Base-by-base conservation (phyloP, 2,113 vertebrate genomes). In the Crotalus horridus region DNA sequence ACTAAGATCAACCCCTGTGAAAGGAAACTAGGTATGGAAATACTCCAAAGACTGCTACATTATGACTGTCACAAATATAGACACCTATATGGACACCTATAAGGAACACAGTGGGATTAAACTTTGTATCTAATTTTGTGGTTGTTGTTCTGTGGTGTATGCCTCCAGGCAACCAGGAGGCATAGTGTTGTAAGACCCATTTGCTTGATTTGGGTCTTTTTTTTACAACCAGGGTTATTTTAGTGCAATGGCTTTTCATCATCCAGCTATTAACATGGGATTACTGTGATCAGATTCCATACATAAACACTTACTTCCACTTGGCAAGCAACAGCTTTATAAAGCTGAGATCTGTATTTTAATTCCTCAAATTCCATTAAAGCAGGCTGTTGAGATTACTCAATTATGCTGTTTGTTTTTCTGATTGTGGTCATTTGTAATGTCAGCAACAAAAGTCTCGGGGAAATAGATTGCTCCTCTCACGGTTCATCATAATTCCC, bases 301-400 rank as follows among this genome's bases (percentile, higher is more conserved):
- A 92, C 94, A 93, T 90, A 97, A 96, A 96, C 92, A 92, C 89
- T 95, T 92, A 24, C 89, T 0, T 0, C n/a, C 53, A 89, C 88
- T 93, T 33, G 92, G 95, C 94, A 96, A 96, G 95, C 95, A 96
- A 96, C 96, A 95, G 94, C 94, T 93, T 91, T 94, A 93, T 94
- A 96, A 97, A 93, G 86, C 94, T 51, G 12, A 51, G 26, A 90
- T 94, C 90, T 85, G 53, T 88, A 90, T 94, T 96, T 96, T 96
- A 96, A 96, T 96, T 96, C 96, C 92, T 96, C 85, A 93, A 94
- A 96, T 96, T 94, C 96, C 94, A 96, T 96, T 96, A 96, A 93
- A 94, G 92, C 91, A 91, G 91, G 61, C 95, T 89, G 93, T 92
- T 95, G 90, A 15, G 92, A 92, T 96, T 95, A 95, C 93, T 94